Conservation (phyloP, 2,888 invertebrate genomes). For the Drosophila heteroneura region DNA sequence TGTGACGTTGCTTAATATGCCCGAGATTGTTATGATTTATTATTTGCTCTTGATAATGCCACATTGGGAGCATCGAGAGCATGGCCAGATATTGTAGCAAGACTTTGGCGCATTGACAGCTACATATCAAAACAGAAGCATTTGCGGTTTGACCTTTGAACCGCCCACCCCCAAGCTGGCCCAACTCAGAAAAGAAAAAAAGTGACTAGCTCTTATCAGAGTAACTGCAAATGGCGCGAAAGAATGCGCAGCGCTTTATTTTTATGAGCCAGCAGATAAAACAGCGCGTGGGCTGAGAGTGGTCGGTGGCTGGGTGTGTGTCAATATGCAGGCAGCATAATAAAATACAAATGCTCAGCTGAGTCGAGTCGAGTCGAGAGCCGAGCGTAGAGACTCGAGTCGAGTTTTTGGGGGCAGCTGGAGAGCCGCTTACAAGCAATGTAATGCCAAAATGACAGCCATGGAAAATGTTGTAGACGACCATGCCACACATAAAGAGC, state of each 20-base stretch:
- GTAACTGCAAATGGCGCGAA: slow-evolving; percentile 80
- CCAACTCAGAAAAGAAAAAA: slow-evolving; percentile 11
- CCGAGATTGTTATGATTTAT: slow-evolving; percentile 70
- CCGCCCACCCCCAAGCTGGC: slow-evolving; percentile 18
- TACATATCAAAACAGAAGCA: slow-evolving; percentile 74
- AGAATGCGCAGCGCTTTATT: slow-evolving; percentile 81
- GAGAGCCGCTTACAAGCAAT: slow-evolving; percentile 69
- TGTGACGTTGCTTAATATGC: slow-evolving; percentile 45
- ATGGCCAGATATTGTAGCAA: slow-evolving; percentile 16
- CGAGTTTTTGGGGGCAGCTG: slow-evolving; percentile 13
- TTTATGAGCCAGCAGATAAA: slow-evolving; percentile 77
- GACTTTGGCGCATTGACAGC: slow-evolving; percentile 66
- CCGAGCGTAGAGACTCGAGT: slow-evolving; percentile 23
- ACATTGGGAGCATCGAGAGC: slow-evolving; percentile 47
- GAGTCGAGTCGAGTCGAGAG: slow-evolving; percentile 33
- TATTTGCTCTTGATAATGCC: slow-evolving; percentile 78
- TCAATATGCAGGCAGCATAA: slow-evolving; percentile 77
- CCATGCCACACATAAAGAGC: slow-evolving; percentile 75
- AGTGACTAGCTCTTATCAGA: slow-evolving; percentile 73
- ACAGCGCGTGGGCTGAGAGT: slow-evolving; percentile 39
- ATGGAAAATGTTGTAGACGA: slow-evolving; percentile 72
- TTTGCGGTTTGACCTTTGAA: slow-evolving; percentile 72
- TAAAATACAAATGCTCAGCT: slow-evolving; percentile 72
- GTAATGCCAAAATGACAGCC: slow-evolving; percentile 78
- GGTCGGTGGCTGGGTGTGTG: slow-evolving; percentile 20